Conservation (phyloP, 2,888 invertebrate genomes). For the Campoplex nolae region DNA sequence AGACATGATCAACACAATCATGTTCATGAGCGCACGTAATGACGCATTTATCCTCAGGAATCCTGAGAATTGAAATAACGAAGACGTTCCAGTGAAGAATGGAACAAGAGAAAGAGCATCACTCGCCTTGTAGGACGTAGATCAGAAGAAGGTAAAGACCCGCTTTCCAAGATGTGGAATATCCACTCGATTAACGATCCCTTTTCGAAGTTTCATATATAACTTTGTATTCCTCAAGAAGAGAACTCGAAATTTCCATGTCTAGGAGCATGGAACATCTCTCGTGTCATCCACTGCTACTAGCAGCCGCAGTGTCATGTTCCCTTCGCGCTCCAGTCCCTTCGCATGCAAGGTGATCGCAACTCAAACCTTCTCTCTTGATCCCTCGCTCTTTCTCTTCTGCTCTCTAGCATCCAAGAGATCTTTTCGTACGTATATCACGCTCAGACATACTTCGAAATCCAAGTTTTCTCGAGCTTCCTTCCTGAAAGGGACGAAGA, state of each 20-base stretch:
- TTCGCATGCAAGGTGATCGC: conserved; percentile 9
- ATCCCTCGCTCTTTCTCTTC: background rate
- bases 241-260: conserved; percentile 58
- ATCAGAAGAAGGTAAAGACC: conserved; percentile 7
- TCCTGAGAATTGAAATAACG: conserved; percentile 8
- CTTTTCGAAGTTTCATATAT: conserved; percentile 72
- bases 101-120: background rate
- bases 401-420: background rate
- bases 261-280: conserved; percentile 12
- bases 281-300: conserved; percentile 30
- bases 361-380: background rate
- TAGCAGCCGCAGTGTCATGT: conserved; percentile 2
- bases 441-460: conserved; percentile 7
- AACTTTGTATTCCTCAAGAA: conserved; percentile 71
- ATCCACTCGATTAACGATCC: conserved; percentile 68
- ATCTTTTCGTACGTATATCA: conserved; percentile 17
- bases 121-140: background rate
- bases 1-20: background rate
- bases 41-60: background rate
- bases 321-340: background rate
- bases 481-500: background rate
- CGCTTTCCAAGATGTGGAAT: conserved; percentile 13
- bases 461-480: conserved; percentile 12
- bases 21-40: background rate
- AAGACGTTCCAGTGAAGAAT: conserved; percentile 12